These are phyloP conservation scores for Sepioteuthis lessoniana DNA, from an alignment of 2,888 invertebrate species.

Conservation along the genomic window DNA sequence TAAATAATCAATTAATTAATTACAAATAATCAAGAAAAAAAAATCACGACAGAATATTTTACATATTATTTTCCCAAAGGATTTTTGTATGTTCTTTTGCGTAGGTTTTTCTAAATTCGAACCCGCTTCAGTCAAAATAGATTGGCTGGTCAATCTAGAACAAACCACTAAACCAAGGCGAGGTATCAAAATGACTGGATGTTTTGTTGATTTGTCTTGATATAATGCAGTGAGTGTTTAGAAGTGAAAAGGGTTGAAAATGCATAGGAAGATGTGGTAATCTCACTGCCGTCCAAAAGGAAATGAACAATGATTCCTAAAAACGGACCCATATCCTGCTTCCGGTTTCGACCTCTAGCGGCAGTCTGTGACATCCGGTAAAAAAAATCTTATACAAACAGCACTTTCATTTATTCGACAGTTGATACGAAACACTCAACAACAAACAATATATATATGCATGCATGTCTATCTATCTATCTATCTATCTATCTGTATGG, in stretches of 20 bases:
- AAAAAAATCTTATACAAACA: not conserved
- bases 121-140: no score
- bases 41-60: no score
- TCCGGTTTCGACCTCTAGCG: not conserved
- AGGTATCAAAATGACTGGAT: no score
- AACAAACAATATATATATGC: not conserved
- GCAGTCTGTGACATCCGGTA: slow-evolving; percentile 11
- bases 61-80: no score
- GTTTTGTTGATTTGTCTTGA: no score
- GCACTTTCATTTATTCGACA: not conserved
- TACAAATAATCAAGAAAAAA: no score
- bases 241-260: not conserved
- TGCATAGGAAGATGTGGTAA: slow-evolving; percentile 7
- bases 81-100: no score
- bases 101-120: no score
- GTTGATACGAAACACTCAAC: slow-evolving; percentile 12
- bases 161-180: no score
- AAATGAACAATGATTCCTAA: not conserved
- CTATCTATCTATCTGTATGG: not conserved
- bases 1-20: no score
- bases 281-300: not conserved
- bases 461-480: not conserved
- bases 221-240: not conserved
- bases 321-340: not conserved
- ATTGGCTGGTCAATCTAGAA: no score